These are phyloP conservation scores for Rhineura floridana DNA, from an alignment of 2,113 vertebrate genomes.

Conservation along the genomic window DNA sequence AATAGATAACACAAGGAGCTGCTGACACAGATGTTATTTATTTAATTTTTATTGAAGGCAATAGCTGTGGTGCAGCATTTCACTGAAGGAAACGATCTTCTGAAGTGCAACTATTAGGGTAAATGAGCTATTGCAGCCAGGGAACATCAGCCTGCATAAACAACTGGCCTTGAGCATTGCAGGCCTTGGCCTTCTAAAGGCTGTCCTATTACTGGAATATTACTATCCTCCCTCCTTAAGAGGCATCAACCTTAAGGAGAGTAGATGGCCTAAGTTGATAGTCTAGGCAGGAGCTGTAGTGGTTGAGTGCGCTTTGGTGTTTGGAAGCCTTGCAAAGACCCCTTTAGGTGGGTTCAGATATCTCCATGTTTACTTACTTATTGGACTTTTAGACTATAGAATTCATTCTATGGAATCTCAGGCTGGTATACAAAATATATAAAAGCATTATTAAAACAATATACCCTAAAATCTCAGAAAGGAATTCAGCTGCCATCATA, in stretches of 20 bases:
- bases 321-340: background rate
- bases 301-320: background rate
- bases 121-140: slow-evolving; percentile 1
- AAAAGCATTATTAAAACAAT: too few species aligned
- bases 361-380: too few species aligned
- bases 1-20: slow-evolving; percentile 41
- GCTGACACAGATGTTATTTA: slow-evolving; percentile 57
- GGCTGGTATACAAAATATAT: too few species aligned
- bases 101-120: slow-evolving; percentile 15
- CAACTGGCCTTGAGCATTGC: background rate
- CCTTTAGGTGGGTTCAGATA: too few species aligned
- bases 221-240: background rate
- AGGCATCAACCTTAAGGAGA: background rate
- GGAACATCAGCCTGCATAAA: slow-evolving; percentile 22
- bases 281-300: background rate
- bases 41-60: slow-evolving; percentile 4
- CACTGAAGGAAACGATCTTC: slow-evolving; percentile 27
- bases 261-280: background rate
- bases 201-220: background rate
- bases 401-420: too few species aligned
- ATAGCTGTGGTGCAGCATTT: background rate
- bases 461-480: too few species aligned
- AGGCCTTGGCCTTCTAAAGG: background rate
- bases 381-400: too few species aligned
- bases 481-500: too few species aligned